These are phyloP conservation scores for Tetrao urogallus DNA, from an alignment of 2,113 vertebrate species.

Conservation along the genomic window DNA sequence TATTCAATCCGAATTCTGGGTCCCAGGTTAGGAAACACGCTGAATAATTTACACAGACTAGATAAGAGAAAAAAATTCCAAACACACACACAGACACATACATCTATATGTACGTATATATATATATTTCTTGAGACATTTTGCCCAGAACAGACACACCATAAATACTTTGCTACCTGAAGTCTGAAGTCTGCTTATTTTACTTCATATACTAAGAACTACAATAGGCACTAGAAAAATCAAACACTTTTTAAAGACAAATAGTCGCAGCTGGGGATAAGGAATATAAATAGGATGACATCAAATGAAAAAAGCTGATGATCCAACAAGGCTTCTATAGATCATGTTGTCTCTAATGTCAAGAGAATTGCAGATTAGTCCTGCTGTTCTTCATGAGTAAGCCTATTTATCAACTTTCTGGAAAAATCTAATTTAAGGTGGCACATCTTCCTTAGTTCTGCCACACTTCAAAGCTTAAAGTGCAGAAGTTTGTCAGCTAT, in stretches of 20 bases:
- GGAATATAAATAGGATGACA: slow-evolving; percentile 65
- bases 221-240: slow-evolving; percentile 40
- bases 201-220: neutral
- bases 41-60: neutral
- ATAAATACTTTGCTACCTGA: neutral
- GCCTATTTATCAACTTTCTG: slow-evolving; percentile 67
- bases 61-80: neutral
- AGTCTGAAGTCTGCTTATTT: slow-evolving; percentile 37
- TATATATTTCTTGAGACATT: neutral
- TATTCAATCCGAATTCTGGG: neutral
- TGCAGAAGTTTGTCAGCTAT: neutral
- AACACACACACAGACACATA: neutral
- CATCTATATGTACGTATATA: neutral
- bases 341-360: slow-evolving; percentile 63
- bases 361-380: slow-evolving; percentile 69
- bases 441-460: slow-evolving; percentile 43
- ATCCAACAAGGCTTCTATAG: slow-evolving; percentile 65
- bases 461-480: slow-evolving; percentile 48
- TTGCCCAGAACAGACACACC: neutral
- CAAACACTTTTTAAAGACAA: slow-evolving; percentile 58
- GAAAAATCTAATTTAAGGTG: slow-evolving; percentile 64
- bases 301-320: slow-evolving; percentile 63
- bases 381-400: slow-evolving; percentile 57
- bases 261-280: slow-evolving; percentile 60
- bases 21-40: neutral